Percentiles rank a stretch among this genome's conserved stretches.
Conservation (phyloP, 2,888 invertebrate genomes). For the Spilosoma lubricipeda region DNA sequence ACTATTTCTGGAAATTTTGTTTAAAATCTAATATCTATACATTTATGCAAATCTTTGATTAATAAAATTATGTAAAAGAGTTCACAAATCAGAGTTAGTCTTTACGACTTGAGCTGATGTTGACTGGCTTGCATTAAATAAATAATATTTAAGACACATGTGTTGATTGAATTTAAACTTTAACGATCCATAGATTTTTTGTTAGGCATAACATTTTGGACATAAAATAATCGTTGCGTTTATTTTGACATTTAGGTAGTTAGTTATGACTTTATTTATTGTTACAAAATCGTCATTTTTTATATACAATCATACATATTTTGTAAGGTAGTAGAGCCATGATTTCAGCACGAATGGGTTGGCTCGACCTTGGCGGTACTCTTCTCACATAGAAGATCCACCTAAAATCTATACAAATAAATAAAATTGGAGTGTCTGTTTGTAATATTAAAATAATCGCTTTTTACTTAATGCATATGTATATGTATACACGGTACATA, state of each 20-base stretch:
- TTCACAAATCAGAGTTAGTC: conserved; percentile 47
- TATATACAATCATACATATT: too few species aligned
- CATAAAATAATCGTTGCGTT: conserved; percentile 29
- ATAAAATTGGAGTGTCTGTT: too few species aligned
- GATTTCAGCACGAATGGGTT: too few species aligned
- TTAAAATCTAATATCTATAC: conserved; percentile 26
- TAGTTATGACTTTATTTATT: conserved; percentile 33
- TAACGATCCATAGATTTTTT: conserved; percentile 43
- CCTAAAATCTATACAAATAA: too few species aligned
- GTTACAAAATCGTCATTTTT: background rate
- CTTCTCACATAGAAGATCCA: too few species aligned
- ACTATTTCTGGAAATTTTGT: conserved; percentile 19
- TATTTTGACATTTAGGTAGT: conserved; percentile 41
- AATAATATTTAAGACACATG: conserved; percentile 42
- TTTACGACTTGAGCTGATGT: conserved; percentile 25
- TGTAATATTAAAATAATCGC: too few species aligned
- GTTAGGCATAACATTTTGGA: conserved; percentile 29
- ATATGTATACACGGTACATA: too few species aligned
- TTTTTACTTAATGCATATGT: too few species aligned
- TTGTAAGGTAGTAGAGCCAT: too few species aligned
- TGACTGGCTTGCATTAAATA: conserved; percentile 41
- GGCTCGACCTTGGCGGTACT: too few species aligned
- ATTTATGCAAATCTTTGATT: conserved; percentile 48
- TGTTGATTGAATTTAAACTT: conserved; percentile 47
- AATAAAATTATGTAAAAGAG: conserved; percentile 51